Evolutionary conservation across 1,140 invertebrate genomes (phyloP).

Genomic region (Euglossa dilemma): DNA sequence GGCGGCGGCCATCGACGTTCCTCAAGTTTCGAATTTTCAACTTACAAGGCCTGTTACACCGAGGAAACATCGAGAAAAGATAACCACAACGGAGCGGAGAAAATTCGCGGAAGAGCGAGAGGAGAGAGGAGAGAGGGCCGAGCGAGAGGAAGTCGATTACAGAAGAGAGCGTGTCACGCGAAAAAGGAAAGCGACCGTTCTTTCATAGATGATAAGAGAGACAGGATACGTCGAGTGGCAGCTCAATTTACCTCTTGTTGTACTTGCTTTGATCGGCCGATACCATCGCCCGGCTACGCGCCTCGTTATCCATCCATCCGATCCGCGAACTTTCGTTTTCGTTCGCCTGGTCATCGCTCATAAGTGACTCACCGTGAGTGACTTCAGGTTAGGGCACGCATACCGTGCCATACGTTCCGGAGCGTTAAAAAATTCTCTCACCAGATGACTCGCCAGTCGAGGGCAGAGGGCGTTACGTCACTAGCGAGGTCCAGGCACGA

Average conservation of each 20-base stretch:
- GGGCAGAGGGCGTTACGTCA: neutral
- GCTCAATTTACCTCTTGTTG: conserved; percentile 66
- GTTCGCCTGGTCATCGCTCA: conserved; percentile 57
- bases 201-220: conserved; percentile 55
- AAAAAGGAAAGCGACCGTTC: conserved; percentile 53
- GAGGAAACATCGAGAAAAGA: neutral
- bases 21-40: conserved; percentile 53
- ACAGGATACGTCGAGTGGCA: conserved; percentile 61
- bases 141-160: conserved; percentile 48
- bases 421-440: neutral
- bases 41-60: neutral
- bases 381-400: conserved; percentile 50
- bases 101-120: neutral
- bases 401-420: conserved; percentile 10
- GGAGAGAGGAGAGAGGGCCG: neutral
- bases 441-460: neutral
- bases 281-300: conserved; percentile 50
- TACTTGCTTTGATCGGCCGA: conserved; percentile 53
- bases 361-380: conserved; percentile 25
- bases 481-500: neutral
- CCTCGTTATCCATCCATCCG: conserved; percentile 58
- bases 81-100: neutral
- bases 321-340: conserved; percentile 62
- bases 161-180: conserved; percentile 47
- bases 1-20: conserved; percentile 43